Evolutionary conservation across 2,113 vertebrate species (phyloP).

Genomic region (Brachirus orientalis): DNA sequence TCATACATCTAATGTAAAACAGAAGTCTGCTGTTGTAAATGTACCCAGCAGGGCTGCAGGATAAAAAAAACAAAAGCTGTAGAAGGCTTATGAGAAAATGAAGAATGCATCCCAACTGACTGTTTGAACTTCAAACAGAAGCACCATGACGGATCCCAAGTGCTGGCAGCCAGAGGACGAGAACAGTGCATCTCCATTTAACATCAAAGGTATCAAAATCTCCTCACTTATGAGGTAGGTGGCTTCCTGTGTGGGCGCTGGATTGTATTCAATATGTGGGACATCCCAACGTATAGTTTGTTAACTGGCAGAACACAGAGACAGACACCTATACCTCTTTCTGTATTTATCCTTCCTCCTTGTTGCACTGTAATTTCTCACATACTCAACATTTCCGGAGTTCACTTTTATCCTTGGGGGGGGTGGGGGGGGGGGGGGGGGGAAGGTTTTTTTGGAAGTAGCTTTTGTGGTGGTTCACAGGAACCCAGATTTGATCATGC

Average conservation of each 20-base stretch:
- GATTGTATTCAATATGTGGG: too few relatives aligned
- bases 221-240: conserved; percentile 10
- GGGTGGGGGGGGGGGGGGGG: too few relatives aligned
- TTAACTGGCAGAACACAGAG: conserved; percentile 28
- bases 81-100: conserved; percentile 2
- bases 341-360: too few relatives aligned
- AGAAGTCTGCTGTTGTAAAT: neutral
- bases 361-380: too few relatives aligned
- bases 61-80: conserved; percentile 27
- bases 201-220: conserved; percentile 23
- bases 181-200: conserved; percentile 11
- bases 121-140: conserved; percentile 48
- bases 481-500: too few relatives aligned
- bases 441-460: too few relatives aligned
- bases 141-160: conserved; percentile 4
- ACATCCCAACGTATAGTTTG: too few relatives aligned
- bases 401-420: too few relatives aligned
- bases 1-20: conserved; percentile 1
- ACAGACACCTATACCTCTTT: too few relatives aligned
- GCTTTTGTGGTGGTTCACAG: too few relatives aligned
- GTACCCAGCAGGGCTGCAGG: conserved; percentile 11
- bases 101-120: conserved; percentile 31
- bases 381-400: too few relatives aligned
- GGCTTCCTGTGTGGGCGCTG: neutral
- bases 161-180: conserved; percentile 24